phyloP scores from a whole-genome alignment of 2,888 invertebrate genomes.

The Tolmerus cingulatus region DNA sequence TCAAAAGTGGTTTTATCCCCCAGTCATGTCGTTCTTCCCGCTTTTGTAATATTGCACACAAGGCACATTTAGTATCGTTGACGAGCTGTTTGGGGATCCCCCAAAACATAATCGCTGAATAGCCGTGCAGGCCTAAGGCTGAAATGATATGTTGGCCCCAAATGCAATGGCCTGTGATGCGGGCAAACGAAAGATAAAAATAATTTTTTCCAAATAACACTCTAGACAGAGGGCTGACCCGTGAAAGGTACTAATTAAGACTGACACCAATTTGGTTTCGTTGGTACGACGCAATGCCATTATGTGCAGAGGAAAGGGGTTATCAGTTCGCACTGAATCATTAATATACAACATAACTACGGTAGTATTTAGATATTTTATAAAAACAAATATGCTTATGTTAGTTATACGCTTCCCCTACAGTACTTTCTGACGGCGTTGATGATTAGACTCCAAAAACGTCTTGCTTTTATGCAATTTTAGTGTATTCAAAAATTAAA shows the following conservation, averaged over 20 bases:
- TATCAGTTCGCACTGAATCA: no score
- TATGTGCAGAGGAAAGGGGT: no score
- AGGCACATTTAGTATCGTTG: background rate
- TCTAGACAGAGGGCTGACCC: background rate
- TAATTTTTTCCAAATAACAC: background rate
- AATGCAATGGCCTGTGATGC: background rate
- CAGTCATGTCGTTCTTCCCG: background rate
- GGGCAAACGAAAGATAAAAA: background rate
- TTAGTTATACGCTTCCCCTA: no score
- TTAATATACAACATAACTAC: no score
- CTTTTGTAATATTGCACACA: background rate
- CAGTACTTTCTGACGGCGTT: no score
- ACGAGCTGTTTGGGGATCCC: background rate
- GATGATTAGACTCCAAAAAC: no score
- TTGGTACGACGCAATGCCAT: background rate
- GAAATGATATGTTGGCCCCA: background rate
- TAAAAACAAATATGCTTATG: no score
- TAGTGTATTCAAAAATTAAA: no score
- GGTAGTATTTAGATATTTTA: no score
- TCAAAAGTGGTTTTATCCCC: constrained; percentile 43
- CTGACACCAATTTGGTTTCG: background rate
- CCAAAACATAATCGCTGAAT: background rate
- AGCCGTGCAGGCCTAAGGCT: background rate
- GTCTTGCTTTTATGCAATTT: no score
- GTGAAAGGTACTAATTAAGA: background rate